phyloP scores from a whole-genome alignment of 1,140 invertebrate species.

The Nixonia krombeini region DNA sequence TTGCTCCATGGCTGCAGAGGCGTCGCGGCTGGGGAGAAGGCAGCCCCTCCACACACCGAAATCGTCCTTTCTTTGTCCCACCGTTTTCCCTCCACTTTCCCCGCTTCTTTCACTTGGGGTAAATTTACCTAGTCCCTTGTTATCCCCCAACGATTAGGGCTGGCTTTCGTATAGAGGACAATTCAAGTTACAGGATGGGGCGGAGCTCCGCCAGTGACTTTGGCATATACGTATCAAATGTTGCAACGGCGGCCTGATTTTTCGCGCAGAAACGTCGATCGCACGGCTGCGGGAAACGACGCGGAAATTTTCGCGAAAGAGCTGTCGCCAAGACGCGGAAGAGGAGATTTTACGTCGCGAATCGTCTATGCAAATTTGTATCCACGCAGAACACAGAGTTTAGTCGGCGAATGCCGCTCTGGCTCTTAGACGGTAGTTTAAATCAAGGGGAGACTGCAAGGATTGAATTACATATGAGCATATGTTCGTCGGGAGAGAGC shows the following conservation, averaged over 20 bases:
- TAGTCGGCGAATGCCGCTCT: slow-evolving; percentile 7
- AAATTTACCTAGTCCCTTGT: slow-evolving; percentile 42
- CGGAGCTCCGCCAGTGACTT: slow-evolving; percentile 44
- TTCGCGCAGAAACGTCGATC: slow-evolving; percentile 16
- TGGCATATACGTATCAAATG: slow-evolving; percentile 15
- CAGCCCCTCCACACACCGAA: slow-evolving; percentile 10
- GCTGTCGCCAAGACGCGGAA: too few species aligned
- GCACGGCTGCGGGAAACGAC: slow-evolving; percentile 4
- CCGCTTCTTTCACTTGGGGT: slow-evolving; percentile 22
- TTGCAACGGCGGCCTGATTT: slow-evolving; percentile 11
- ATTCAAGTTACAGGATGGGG: slow-evolving; percentile 58
- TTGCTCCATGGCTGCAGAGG: slow-evolving; percentile 31
- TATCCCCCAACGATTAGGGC: slow-evolving; percentile 52
- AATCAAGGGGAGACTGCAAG: neutral
- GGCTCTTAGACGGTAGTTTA: neutral
- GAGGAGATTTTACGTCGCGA: too few species aligned
- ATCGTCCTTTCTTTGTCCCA: slow-evolving; percentile 37
- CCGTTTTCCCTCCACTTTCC: slow-evolving; percentile 12
- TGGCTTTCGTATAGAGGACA: slow-evolving; percentile 58
- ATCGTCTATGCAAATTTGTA: slow-evolving; percentile 15
- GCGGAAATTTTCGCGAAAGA: too few species aligned
- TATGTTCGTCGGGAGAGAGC: slow-evolving; percentile 33
- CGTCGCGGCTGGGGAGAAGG: slow-evolving; percentile 13
- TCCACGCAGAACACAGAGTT: neutral
- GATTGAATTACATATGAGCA: slow-evolving; percentile 28